Evolutionary conservation across 2,888 invertebrate genomes (phyloP).

Genomic region (Ennomos quercinarius): DNA sequence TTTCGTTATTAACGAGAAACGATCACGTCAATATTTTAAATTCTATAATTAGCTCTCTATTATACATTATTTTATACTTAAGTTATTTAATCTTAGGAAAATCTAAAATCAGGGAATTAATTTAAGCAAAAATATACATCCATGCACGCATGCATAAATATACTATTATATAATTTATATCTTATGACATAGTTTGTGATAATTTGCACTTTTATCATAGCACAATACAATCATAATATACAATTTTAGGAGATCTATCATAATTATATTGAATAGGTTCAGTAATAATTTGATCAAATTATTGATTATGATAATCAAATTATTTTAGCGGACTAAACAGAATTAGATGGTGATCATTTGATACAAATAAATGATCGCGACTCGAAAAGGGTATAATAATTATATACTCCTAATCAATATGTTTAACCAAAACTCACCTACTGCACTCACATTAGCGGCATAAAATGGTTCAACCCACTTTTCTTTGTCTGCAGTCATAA

Average conservation of each 20-base stretch:
- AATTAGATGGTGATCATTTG: too few species aligned
- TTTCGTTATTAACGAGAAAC: neutral
- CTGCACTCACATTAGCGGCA: too few species aligned
- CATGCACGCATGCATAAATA: neutral
- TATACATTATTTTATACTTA: neutral
- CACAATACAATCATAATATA: constrained; percentile 41
- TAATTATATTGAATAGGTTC: neutral
- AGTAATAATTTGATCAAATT: neutral
- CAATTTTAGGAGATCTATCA: constrained; percentile 39
- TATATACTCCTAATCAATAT: too few species aligned
- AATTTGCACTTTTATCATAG: constrained; percentile 44
- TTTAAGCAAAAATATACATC: constrained; percentile 14
- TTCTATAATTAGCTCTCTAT: neutral
- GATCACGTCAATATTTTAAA: neutral
- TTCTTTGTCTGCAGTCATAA: too few species aligned
- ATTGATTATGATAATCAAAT: too few species aligned
- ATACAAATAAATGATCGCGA: too few species aligned
- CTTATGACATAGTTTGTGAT: constrained; percentile 15
- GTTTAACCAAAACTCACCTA: too few species aligned
- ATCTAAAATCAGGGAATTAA: too few species aligned
- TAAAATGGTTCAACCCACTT: too few species aligned
- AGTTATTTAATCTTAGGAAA: too few species aligned
- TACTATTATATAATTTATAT: constrained; percentile 4
- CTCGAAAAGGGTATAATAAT: too few species aligned
- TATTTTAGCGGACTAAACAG: too few species aligned